Evolutionary conservation across 92 coral and sea anemone species (phyloP), one percentile per base, ranked within the genome.

Genomic region (Hydrozoanthus gracilis): DNA sequence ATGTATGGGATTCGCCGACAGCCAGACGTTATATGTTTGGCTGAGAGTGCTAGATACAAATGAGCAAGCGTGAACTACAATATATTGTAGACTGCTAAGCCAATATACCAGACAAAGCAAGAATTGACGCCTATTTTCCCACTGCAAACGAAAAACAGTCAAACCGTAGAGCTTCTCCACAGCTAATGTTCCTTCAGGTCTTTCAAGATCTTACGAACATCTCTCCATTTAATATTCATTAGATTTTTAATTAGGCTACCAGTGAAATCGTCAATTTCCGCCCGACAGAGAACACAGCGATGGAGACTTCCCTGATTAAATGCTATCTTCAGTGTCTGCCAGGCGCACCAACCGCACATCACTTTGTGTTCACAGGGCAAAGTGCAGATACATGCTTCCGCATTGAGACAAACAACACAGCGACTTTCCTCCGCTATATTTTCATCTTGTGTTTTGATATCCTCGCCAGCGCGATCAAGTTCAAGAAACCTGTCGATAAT

Each of bases 311-410:
- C 88, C 71, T 96, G 89, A 17, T 91, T 58, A 44, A 91, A 93
- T 6, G 98, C 94, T 44, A 93, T 75, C 83, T 96, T 94, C 12
- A 96, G 61, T 3, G 98, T 92, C 78, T 90, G 96, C 99, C 99
- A 96, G 2, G 99, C 99, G 27, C 99, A 96, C 94, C 93, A 92
- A 0, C 98, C 96, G 18, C 99, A 96, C 16, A 93, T 94, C 50
- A 94, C 99, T 13, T 90, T 89, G 79, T 96, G 98, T 76, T 76
- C 62, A 52, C 99, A 96, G 16, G 99, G 99, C 12, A 96, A 76
- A 11, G 96, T 96, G 74, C 89, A 84, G 27, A 94, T 96, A n/a
- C 91, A 91, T 35, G 99, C 96, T 79, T 90, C 95, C 0, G 95
- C 91, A 77, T 87, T 90, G 64, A 96, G 56, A 64, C 99, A 96